Evolutionary conservation across 2,797 vertebrate species (phyloP), one percentile per base, ranked within the genome.

Genomic region (Philypnodon macrostomus): DNA sequence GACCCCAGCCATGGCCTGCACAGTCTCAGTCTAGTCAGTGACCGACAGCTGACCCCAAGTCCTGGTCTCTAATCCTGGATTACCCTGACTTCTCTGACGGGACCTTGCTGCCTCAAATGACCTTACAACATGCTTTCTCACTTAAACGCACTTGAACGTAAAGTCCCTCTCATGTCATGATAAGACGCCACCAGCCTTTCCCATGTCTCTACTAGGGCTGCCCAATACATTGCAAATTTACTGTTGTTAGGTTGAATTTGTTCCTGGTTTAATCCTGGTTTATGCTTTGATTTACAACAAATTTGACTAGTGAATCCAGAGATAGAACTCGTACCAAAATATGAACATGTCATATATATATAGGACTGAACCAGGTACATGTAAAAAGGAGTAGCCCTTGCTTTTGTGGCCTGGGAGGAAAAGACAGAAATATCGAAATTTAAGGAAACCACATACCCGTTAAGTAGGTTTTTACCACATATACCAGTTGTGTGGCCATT

Each of bases 41-140:
- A 85, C 84, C 78, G 53, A 47, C 58, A 56, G 34, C 23, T 82
- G 84, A 88, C 81, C 83, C 79, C 39, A 15, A 42, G 57, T 81
- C 59, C 77, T 77, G 62, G 71, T 50, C 64, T 79, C 53, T 88
- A 86, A 87, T 86, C 80, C 75, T 58, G 77, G 81, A 87, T 89
- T 87, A 85, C 60, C 47, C 61, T 35, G 53, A 50, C 60, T 67
- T 62, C 54, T 72, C 67, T 73, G 65, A 73, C 63, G 63, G 62
- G 48, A 47, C 52, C 56, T 46, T 37, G 13, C 41, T 50, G 30
- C 48, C 54, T 77, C 47, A 63, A 74, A 36, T 15, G 64, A 72
- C 58, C 37, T 57, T 44, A 57, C 2, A 16, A 52, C 46, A 13
- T 63, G 40, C 40, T 35, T 42, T 68, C 45, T 63, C 37, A 36